phyloP scores from a whole-genome alignment of 2,113 vertebrate genomes.

The Cochlearius cochlearius region DNA sequence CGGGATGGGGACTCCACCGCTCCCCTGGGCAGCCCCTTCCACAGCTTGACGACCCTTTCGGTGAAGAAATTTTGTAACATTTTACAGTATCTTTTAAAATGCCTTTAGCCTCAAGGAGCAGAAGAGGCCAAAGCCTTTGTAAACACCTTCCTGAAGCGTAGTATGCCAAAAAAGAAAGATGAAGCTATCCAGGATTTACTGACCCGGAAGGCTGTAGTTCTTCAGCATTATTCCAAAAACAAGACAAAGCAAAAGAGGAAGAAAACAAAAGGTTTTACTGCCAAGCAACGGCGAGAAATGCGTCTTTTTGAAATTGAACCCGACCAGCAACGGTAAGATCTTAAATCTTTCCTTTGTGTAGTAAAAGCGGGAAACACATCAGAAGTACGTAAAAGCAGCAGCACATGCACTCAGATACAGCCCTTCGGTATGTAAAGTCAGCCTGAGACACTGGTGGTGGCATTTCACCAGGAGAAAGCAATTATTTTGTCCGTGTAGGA shows the following conservation, averaged over 20 bases:
- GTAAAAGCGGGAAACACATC: not conserved
- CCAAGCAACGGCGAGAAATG: constrained; percentile 77
- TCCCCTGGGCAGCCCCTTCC: too few relatives aligned
- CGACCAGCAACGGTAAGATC: constrained; percentile 80
- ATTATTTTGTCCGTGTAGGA: not conserved
- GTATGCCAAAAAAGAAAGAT: constrained; percentile 34
- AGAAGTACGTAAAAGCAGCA: not conserved
- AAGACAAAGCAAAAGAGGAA: constrained; percentile 60
- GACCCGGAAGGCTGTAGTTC: constrained; percentile 80
- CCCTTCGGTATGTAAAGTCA: not conserved
- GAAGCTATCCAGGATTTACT: constrained; percentile 59
- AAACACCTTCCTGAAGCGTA: constrained; percentile 79
- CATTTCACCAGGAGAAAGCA: not conserved
- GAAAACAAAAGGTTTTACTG: constrained; percentile 77
- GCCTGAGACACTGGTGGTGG: not conserved
- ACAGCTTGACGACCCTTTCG: too few relatives aligned
- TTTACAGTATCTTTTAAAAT: not conserved
- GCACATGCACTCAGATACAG: fast-evolving
- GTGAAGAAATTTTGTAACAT: too few relatives aligned
- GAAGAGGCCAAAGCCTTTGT: constrained; percentile 77
- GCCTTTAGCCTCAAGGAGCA: constrained; percentile 47
- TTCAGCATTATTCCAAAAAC: constrained; percentile 70
- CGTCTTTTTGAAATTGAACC: constrained; percentile 83
- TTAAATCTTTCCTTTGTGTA: not conserved
- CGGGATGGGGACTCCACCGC: too few relatives aligned